Conservation (phyloP, 2,113 vertebrate genomes). For the Corvus hawaiiensis region DNA sequence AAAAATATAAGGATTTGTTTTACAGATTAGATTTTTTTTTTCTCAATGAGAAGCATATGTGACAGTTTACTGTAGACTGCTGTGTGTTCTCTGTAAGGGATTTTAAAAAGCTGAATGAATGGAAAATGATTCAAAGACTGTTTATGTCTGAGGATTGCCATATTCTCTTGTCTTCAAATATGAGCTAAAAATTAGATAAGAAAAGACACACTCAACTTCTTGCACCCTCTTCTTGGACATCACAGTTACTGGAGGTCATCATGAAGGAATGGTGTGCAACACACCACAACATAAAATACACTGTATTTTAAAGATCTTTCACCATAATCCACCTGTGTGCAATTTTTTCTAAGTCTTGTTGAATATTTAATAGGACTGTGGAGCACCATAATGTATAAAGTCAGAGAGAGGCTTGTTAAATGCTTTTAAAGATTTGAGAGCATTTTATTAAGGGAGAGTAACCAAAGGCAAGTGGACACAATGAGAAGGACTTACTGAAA, state of each 20-base stretch:
- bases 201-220: not conserved
- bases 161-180: not conserved
- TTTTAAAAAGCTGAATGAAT: not conserved
- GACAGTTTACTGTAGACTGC: not conserved
- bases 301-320: constrained; percentile 7
- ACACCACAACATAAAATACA: not conserved
- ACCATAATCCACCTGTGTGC: constrained; percentile 7
- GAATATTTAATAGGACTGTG: constrained; percentile 50
- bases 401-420: constrained; percentile 34
- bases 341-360: constrained; percentile 52
- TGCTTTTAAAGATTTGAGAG: constrained; percentile 19
- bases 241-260: not conserved
- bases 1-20: not conserved
- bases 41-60: not conserved
- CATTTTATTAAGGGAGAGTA: constrained; percentile 58
- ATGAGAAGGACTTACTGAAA: not conserved
- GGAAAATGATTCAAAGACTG: not conserved
- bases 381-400: not conserved
- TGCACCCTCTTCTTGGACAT: not conserved
- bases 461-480: constrained; percentile 41
- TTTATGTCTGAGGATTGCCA: not conserved
- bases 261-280: not conserved
- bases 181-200: not conserved
- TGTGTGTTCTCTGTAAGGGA: not conserved
- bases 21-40: not conserved